Evolutionary conservation across 2,797 vertebrate species (phyloP).

Genomic region (Gambusia yucatana): DNA sequence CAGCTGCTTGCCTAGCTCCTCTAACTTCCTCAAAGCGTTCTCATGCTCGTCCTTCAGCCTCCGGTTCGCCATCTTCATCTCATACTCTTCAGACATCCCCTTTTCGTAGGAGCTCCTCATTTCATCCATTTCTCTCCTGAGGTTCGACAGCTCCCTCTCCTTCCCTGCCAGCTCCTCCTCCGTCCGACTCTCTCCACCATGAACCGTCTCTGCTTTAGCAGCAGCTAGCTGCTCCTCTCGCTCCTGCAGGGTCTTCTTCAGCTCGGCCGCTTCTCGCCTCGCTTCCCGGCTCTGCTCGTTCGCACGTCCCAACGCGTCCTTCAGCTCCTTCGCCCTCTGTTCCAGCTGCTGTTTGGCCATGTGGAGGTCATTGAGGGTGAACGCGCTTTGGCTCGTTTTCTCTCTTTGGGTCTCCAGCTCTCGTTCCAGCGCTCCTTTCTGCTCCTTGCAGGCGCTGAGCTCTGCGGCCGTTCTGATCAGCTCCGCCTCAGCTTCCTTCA

Average conservation of each 20-base stretch:
- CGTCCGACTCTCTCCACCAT: constrained; percentile 52
- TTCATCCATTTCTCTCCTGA: constrained; percentile 82
- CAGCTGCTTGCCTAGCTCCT: constrained; percentile 81
- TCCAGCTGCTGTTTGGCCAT: constrained; percentile 87
- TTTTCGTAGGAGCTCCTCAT: constrained; percentile 79
- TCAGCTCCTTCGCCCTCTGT: constrained; percentile 81
- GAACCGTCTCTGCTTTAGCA: constrained; percentile 69
- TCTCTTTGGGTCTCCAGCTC: constrained; percentile 85
- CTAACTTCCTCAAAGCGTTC: constrained; percentile 48
- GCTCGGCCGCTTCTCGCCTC: constrained; percentile 77
- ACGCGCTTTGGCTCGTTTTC: constrained; percentile 85
- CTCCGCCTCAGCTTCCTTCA: constrained; percentile 79
- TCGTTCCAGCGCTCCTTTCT: constrained; percentile 77
- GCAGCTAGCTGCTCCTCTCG: constrained; percentile 79
- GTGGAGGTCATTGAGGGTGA: constrained; percentile 87
- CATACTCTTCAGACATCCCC: constrained; percentile 82
- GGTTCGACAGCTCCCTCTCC: constrained; percentile 80
- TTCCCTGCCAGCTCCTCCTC: constrained; percentile 71
- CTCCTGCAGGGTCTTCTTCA: constrained; percentile 81
- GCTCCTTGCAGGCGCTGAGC: constrained; percentile 78
- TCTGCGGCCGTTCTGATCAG: constrained; percentile 78
- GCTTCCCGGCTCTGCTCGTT: constrained; percentile 77
- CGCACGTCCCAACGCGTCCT: constrained; percentile 81
- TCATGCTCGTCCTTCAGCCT: constrained; percentile 74
- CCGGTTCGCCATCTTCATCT: constrained; percentile 87